phyloP scores from a whole-genome alignment of 1,140 invertebrate species.

The Pteromalus puparum region DNA sequence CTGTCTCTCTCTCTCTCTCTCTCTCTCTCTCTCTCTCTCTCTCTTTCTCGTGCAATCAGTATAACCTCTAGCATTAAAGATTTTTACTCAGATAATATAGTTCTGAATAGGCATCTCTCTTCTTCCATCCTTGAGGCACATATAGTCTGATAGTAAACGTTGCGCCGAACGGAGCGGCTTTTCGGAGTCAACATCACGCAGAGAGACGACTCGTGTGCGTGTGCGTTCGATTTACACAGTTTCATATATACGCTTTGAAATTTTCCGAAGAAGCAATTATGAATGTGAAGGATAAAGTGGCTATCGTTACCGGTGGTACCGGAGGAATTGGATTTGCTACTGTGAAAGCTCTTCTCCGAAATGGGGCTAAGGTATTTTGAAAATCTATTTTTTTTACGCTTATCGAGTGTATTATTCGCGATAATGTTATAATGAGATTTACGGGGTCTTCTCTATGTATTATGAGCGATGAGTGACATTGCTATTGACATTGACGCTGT shows the following conservation, averaged over 20 bases:
- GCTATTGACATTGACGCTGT: too few species aligned
- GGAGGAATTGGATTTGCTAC: conserved; percentile 60
- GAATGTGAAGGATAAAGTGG: conserved; percentile 62
- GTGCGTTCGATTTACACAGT: too few species aligned
- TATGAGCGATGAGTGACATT: too few species aligned
- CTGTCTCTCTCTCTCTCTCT: too few species aligned
- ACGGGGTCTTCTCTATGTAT: too few species aligned
- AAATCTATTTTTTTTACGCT: too few species aligned
- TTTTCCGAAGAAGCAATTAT: conserved; percentile 14
- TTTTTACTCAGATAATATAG: conserved; percentile 36
- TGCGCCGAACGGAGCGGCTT: not conserved
- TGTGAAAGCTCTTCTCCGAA: not conserved
- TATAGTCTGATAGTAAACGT: not conserved
- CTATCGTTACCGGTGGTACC: conserved; percentile 70
- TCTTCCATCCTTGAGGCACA: not conserved
- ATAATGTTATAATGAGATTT: too few species aligned
- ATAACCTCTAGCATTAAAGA: conserved; percentile 41
- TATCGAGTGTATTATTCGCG: too few species aligned
- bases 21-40: too few species aligned
- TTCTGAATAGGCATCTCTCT: conserved; percentile 6
- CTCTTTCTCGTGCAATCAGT: conserved; percentile 41
- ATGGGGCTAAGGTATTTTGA: conserved; percentile 60
- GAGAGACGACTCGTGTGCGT: not conserved
- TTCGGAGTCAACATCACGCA: not conserved
- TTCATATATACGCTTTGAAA: not conserved